Evolutionary conservation across 2,113 vertebrate genomes (phyloP).

Genomic region (Dasyornis broadbenti): DNA sequence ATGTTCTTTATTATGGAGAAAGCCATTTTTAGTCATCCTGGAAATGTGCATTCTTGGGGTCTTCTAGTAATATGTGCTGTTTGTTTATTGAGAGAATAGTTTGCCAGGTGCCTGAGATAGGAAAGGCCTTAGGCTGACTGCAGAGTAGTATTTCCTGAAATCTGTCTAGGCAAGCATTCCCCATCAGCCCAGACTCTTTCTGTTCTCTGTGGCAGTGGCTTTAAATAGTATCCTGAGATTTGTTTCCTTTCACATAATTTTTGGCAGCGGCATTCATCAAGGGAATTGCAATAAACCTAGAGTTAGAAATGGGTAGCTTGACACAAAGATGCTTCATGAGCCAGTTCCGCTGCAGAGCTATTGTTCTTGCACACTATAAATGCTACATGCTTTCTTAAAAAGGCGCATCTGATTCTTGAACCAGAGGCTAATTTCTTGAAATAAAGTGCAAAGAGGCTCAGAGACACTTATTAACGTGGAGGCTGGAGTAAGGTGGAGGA

Average conservation of each 20-base stretch:
- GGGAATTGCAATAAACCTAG: not conserved
- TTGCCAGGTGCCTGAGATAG: not conserved
- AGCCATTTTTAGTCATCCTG: not conserved
- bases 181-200: not conserved
- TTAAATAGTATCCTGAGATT: constrained; percentile 13
- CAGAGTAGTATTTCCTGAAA: not conserved
- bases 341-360: not conserved
- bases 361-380: not conserved
- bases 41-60: not conserved
- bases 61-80: not conserved
- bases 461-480: not conserved
- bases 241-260: not conserved
- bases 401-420: not conserved
- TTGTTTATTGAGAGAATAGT: not conserved
- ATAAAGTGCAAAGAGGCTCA: not conserved
- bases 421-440: not conserved
- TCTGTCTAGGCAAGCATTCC: not conserved
- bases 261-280: not conserved
- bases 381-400: not conserved
- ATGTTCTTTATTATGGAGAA: not conserved
- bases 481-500: not conserved
- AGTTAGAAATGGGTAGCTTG: not conserved
- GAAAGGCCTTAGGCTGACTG: not conserved
- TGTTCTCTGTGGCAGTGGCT: not conserved
- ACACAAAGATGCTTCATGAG: not conserved